Evolutionary conservation across 2,888 invertebrate genomes (phyloP), one percentile per base, ranked within the genome.

Genomic region (Slavum lentiscoides): DNA sequence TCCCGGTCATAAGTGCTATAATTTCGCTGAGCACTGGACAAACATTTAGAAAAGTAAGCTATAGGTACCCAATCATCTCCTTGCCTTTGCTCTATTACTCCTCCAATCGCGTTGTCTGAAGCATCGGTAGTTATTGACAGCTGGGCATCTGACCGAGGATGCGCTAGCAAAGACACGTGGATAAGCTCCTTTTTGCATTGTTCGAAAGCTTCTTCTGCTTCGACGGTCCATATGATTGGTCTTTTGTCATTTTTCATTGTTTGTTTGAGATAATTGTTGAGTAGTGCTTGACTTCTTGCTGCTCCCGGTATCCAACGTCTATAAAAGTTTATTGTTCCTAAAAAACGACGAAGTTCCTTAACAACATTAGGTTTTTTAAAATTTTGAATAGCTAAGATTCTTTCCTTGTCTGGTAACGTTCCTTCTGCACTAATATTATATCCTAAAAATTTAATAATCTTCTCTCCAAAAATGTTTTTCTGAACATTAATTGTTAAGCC

Each of bases 101-200:
- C 86, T 0, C 87, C 87, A 6, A 87, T 84, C 2, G 86, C 85
- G 0, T 62, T 77, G 59, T 86, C 86, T 0, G 87, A 87, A 2
- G 87, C 87, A 81, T 87, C 87, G 0, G 85, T 85, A 0, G 84
- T 83, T 0, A 87, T 37, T 1, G 84, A 84, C 1, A 87, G 66
- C 64, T 84, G 74, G 0, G 85, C 85, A 19, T 84, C 30, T 0
- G 77, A 15, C 8, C 84, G 84, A 0, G 86, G 87, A 73, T 87
- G 86, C 0, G 85, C 84, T 0, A 87, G 80, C 0, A 86, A 68
- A 0, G 86, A 84, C 0, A 85, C 85, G 7, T 85, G 49, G 9
- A 83, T 82, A 0, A 86, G 84, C n/a, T 13, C 82, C 83, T 19
- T 69, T 82, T 86, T 86, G 64, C 85, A 84, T 1, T 73, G 49